A percentile compares a stretch with the other conserved stretches of the same genome.
Evolutionary conservation across 2,888 invertebrate genomes (phyloP).

Genomic region (Lithophane socia): DNA sequence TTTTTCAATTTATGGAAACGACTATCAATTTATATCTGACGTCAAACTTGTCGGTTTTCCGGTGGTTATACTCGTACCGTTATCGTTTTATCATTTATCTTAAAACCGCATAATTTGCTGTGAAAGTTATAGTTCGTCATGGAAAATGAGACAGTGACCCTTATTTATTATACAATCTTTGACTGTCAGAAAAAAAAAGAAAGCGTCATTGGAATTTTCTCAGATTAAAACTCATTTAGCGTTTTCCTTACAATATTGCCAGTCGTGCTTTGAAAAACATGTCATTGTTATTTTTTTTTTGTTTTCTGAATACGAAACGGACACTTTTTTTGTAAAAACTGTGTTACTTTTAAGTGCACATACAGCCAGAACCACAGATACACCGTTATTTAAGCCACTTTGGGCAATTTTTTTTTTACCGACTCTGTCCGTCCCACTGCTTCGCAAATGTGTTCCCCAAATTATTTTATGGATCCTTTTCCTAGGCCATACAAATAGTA

Average conservation of each 20-base stretch:
- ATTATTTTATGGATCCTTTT: neutral
- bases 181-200: constrained; percentile 16
- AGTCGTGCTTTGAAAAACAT: neutral
- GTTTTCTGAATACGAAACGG: neutral
- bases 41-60: constrained; percentile 46
- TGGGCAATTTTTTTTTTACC: neutral
- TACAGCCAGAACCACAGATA: neutral
- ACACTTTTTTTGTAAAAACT: neutral
- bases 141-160: constrained; percentile 12
- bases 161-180: neutral
- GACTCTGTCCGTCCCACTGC: neutral
- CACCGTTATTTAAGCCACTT: neutral
- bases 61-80: constrained; percentile 29
- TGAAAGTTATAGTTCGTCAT: constrained; percentile 24
- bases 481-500: neutral
- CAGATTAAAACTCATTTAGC: neutral
- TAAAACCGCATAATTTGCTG: constrained; percentile 35
- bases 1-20: constrained; percentile 17
- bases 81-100: constrained; percentile 30
- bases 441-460: neutral
- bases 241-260: neutral
- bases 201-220: neutral
- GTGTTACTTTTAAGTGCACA: neutral
- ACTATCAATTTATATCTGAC: constrained; percentile 22
- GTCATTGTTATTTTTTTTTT: neutral